Conservation (phyloP, 2,888 invertebrate genomes). For the Netelia fuscicornis region DNA sequence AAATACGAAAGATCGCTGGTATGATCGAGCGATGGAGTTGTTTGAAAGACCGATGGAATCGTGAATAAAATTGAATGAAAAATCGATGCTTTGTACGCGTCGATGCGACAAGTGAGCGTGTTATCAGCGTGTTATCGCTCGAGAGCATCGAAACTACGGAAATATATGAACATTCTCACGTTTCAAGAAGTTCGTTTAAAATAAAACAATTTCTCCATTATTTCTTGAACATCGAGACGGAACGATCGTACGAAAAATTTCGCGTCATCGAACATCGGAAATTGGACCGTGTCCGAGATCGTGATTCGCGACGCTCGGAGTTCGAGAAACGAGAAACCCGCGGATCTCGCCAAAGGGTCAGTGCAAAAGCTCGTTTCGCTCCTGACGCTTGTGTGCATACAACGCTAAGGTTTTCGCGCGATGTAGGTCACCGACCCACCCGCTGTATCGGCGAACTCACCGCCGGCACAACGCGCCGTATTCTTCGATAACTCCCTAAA, state of each 20-base stretch:
- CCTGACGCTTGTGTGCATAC: conserved; percentile 1
- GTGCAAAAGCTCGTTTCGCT: conserved; percentile 31
- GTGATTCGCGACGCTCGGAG: conserved; percentile 6
- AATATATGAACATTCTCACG: conserved; percentile 8
- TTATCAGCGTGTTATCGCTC: neutral
- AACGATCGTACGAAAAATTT: conserved; percentile 25
- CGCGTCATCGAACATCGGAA: conserved; percentile 30
- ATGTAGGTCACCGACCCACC: conserved; percentile 65
- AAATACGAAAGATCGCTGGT: neutral
- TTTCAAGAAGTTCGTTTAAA: neutral
- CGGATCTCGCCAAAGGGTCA: conserved; percentile 51
- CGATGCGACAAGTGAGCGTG: conserved; percentile 6
- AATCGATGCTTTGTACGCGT: neutral
- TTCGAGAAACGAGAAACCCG: conserved; percentile 29
- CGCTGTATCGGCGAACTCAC: conserved; percentile 45
- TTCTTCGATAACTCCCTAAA: conserved; percentile 39
- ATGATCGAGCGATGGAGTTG: neutral
- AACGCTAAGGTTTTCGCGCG: conserved; percentile 45
- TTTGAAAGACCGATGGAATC: neutral
- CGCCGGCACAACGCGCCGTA: conserved; percentile 36
- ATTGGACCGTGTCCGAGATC: conserved; percentile 23
- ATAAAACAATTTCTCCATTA: neutral
- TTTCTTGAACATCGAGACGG: conserved; percentile 2
- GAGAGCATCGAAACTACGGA: neutral
- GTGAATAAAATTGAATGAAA: conserved; percentile 4